Evolutionary conservation across 1,140 invertebrate genomes (phyloP), one percentile per base, ranked within the genome.

Genomic region (Bombus vancouverensis): DNA sequence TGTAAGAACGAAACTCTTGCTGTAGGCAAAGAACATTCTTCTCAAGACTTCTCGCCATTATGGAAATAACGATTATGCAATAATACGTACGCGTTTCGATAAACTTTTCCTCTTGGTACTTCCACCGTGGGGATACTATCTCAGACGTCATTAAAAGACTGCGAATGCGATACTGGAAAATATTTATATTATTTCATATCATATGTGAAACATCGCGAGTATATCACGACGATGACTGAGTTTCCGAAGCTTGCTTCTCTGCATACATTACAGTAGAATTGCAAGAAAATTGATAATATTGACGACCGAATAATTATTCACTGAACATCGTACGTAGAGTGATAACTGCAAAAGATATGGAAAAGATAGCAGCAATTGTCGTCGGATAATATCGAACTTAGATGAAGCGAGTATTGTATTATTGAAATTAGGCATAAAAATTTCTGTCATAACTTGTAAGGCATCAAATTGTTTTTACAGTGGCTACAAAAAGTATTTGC

Each of bases 21-120:
- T 37, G 39, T 25, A 59, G 32, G 76, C 47, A 57, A 70, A 5
- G 74, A 34, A 79, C 66, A 44, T 71, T 65, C 53, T 72, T 84
- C 39, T 34, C 53, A 5, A 53, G 25, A 53, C 42, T 47, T 34
- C 44, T 15, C 22, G 25, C 66, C 32, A 44, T 80, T 85, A 85
- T 72, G 53, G 76, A 65, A 72, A 85, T 85, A 79, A 80, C 39
- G 76, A 85, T 85, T 80, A 72, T 37, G 34, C 66, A 71, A 84
- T 77, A 37, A 71, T 71, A 84, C 47, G 28, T 28, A 10, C 65
- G 12, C 28, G 47, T 18, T 44, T 39, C 28, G 34, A 70, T 59
- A 34, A 57, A 83, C 22, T 37, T 53, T 78, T 39, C 15, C 37
- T 9, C 25, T 25, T 39, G 2, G 25, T 53, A 42, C 18, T 68